Base-by-base conservation (phyloP, 2,888 invertebrate genomes). In the Cosmorhoe ocellata region DNA sequence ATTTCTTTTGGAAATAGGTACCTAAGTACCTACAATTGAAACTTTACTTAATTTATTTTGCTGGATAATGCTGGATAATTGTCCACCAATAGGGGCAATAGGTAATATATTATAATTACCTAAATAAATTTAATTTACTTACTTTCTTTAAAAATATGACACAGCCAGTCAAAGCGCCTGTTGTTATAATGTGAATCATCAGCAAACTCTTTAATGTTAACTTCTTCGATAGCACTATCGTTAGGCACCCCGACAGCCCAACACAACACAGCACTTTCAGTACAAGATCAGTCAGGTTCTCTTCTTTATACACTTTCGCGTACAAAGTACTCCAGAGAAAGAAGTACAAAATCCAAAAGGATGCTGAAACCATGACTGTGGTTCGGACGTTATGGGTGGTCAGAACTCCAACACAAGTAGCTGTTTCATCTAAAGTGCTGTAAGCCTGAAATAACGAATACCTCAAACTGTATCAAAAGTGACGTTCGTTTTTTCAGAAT, bases 271-370 rank as follows among this genome's bases (percentile, higher is more conserved):
- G 53, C 18, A 80, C 54, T 68, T 77, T 69, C 8, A 74, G 55
- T 28, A 77, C 51, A 6, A 71, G 59, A 45, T 71, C 62, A 3
- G 33, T 43, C 4, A 43, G 12, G 5, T 26, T 52, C 9, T 63
- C 63, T 46, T 66, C 66, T 43, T 58, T 74, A 45, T 79, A 79
- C 18, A 81, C 62, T 56, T 72, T 76, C 47, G 84, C 65, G 43
- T 82, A 85, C 5, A 86, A 47, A 24, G 73, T 78, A 44, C 79
- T 76, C 78, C 81, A 83, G 22, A 81, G 55, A 47, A 81, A 85
- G 51, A 73, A 66, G 53, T 71, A 79, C 3, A 87, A 44, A 18
- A 56, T 59, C 88, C 88, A 88, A 51, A 83, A 72, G 27, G 70
- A 32, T 2, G 70, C 31, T 1, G 67, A 60, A 13, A 74, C 56